Conservation (phyloP, 2,888 invertebrate genomes). For the Patella pellucida region DNA sequence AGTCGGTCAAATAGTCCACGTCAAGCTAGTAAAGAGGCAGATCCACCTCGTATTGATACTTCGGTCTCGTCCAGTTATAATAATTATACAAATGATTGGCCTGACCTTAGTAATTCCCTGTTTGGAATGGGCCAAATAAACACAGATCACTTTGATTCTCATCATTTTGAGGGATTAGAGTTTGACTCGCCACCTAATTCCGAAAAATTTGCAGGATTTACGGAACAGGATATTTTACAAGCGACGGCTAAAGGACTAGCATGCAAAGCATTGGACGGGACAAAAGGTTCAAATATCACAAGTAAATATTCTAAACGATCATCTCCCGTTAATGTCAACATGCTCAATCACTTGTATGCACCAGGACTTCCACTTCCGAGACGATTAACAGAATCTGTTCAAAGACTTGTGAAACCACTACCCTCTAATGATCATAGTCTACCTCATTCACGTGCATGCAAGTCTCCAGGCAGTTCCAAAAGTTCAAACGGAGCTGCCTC, state of each 20-base stretch:
- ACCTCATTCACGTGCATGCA: slow-evolving; percentile 36
- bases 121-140: neutral
- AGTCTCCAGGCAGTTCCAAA: slow-evolving; percentile 35
- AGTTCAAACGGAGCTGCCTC: slow-evolving; percentile 29
- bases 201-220: neutral
- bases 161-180: slow-evolving; percentile 7
- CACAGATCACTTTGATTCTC: neutral
- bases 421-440: slow-evolving; percentile 33
- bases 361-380: slow-evolving; percentile 59
- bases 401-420: slow-evolving; percentile 61
- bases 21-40: neutral
- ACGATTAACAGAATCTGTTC: slow-evolving; percentile 63
- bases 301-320: slow-evolving; percentile 51
- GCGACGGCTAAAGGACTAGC: slow-evolving; percentile 28
- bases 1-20: neutral
- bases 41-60: neutral
- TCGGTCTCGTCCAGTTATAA: neutral
- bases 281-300: slow-evolving; percentile 47
- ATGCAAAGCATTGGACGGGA: slow-evolving; percentile 35
- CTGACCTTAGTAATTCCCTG: neutral
- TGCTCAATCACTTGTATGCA: slow-evolving; percentile 56
- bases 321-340: slow-evolving; percentile 54
- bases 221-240: slow-evolving; percentile 22
- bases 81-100: neutral
- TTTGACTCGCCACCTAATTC: slow-evolving; percentile 2